Evolutionary conservation across 2,113 vertebrate genomes (phyloP).

Genomic region (Cynocephalus volans): DNA sequence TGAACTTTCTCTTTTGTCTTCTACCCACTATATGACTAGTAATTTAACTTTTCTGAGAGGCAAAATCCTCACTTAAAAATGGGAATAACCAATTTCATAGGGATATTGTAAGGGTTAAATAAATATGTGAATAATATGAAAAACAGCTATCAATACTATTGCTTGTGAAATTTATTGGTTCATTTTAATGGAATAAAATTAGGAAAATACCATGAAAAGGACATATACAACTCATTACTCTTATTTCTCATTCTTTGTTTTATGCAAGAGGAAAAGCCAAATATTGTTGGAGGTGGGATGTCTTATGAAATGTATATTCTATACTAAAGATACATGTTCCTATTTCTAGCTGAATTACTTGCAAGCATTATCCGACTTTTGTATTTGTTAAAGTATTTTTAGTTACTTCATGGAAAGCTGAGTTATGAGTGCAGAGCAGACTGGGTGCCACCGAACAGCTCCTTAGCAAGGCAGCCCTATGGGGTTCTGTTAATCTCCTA

Average conservation of each 20-base stretch:
- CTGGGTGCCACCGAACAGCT: neutral
- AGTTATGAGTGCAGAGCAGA: neutral
- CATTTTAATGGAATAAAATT: conserved; percentile 37
- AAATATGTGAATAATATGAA: neutral
- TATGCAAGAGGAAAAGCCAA: neutral
- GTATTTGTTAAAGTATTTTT: conserved; percentile 31
- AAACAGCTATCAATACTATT: neutral
- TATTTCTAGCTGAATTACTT: neutral
- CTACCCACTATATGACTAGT: neutral
- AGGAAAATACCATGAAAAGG: neutral
- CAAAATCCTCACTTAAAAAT: conserved; percentile 9
- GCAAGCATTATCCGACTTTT: neutral
- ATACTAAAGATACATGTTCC: neutral
- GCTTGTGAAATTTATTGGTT: conserved; percentile 30
- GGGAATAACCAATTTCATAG: neutral
- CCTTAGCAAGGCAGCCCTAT: neutral
- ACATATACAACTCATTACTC: neutral
- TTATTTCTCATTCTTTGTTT: conserved; percentile 57
- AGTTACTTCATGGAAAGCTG: neutral
- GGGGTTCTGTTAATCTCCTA: neutral
- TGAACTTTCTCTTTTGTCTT: neutral
- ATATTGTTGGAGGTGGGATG: neutral
- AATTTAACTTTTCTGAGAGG: conserved; percentile 47
- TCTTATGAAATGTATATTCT: neutral
- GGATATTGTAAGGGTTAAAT: neutral